Percentiles rank a stretch among this genome's conserved stretches.
These are phyloP conservation scores for Poeciliopsis prolifica DNA, from an alignment of 2,113 vertebrate genomes.

Conservation along the genomic window DNA sequence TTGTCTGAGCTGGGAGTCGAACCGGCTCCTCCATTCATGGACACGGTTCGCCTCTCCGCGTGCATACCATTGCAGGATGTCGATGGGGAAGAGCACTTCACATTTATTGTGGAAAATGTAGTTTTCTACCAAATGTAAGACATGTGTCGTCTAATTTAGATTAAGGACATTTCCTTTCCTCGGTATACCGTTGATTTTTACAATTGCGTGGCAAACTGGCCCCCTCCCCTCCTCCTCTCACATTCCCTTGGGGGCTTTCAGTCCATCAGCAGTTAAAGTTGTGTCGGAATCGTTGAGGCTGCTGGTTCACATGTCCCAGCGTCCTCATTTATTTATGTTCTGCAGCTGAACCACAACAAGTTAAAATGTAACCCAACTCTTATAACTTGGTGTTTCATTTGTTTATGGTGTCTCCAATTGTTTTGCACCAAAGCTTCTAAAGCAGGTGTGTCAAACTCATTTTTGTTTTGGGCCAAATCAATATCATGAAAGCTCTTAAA, in stretches of 20 bases:
- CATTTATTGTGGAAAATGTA: slow-evolving; percentile 5
- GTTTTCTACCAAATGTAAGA: slow-evolving; percentile 8
- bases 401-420: neutral
- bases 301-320: slow-evolving; percentile 3
- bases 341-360: slow-evolving; percentile 3
- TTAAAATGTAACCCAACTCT: neutral
- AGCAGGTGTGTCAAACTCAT: no score
- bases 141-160: neutral
- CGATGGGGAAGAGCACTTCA: slow-evolving; percentile 15
- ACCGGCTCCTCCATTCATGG: slow-evolving; percentile 34
- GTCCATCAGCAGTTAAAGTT: slow-evolving; percentile 54
- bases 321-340: neutral
- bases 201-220: slow-evolving; percentile 4
- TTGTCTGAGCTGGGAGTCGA: slow-evolving; percentile 1
- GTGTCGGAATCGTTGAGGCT: slow-evolving; percentile 39
- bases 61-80: slow-evolving; percentile 43
- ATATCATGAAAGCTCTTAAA: no score
- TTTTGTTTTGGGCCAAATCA: no score
- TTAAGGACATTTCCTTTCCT: neutral
- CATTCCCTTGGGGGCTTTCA: slow-evolving; percentile 34
- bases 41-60: neutral
- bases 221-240: neutral
- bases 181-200: neutral
- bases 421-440: slow-evolving; percentile 12
- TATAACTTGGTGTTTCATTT: neutral